These are phyloP conservation scores for Anisognathus igniventris DNA, from an alignment of 2,797 vertebrate genomes.

Conservation along the genomic window DNA sequence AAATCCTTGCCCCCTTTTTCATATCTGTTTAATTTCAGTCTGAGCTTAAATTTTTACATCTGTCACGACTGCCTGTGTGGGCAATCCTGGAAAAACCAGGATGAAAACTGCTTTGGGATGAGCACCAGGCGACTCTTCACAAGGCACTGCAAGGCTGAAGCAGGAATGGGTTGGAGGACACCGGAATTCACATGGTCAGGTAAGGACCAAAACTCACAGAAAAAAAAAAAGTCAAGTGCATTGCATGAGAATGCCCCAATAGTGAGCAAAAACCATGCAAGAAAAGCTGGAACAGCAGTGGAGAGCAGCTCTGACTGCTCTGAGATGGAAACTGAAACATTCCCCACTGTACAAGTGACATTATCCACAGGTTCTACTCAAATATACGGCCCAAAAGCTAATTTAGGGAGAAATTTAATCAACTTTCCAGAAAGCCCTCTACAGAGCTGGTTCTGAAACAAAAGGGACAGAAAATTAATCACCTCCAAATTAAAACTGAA, in stretches of 20 bases:
- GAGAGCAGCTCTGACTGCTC: neutral
- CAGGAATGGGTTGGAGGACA: conserved; percentile 1
- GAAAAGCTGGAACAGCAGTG: neutral
- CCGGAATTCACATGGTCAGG: conserved; percentile 32
- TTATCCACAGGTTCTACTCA: neutral
- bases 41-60: neutral
- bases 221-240: neutral
- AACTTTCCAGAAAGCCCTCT: conserved; percentile 46
- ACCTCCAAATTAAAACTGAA: conserved; percentile 17
- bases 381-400: neutral
- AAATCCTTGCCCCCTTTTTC: conserved; percentile 34
- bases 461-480: neutral
- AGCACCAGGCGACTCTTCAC: conserved; percentile 32
- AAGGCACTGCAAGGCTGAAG: conserved; percentile 49
- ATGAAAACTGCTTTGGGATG: conserved; percentile 42
- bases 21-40: neutral
- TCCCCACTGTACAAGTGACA: neutral
- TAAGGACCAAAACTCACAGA: conserved; percentile 30
- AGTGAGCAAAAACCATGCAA: conserved; percentile 47
- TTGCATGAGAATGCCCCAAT: conserved; percentile 54
- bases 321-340: neutral
- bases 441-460: conserved; percentile 34
- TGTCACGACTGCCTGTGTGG: neutral
- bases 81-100: conserved; percentile 28
- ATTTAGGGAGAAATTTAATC: neutral